Evolutionary conservation across 2,888 invertebrate species (phyloP), one percentile per base, ranked within the genome.

Genomic region (Blera fallax): DNA sequence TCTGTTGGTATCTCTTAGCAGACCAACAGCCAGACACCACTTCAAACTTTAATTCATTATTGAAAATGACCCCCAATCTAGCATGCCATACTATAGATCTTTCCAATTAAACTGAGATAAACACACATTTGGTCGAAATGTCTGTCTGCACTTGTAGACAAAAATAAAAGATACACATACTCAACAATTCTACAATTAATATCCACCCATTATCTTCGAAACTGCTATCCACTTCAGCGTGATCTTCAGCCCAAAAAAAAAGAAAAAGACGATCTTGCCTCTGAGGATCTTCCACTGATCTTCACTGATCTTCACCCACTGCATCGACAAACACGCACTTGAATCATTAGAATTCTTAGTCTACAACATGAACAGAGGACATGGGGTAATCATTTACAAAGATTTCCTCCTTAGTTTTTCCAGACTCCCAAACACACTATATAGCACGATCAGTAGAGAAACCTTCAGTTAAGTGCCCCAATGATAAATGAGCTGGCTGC

Each of bases 141-240:
- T 73, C 72, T 83, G 83, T 83, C 78, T 78, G 78, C 82, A 72
- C 78, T 78, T 72, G 65, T n/a, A 78, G 78, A 78, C 82, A 48
- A 76, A 80, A 40, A 40, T 40, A 78, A 18, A 32, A 56, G 18
- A 62, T 40, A 37, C 18, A 58, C 45, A 81, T 62, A 48, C 60
- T 37, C 34, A 21, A 60, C 34, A 18, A 52, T 4, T 40, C 14
- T 21, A 58, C 24, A 77, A 82, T 82, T 82, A 82, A 77, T 77
- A 77, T 70, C 48, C 5, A 21, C 77, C 48, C 67, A 77, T 77
- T 69, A 77, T 77, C 77, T 67, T 21, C 14, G 16, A 21, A 27
- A 50, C 67, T 37, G 10, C 65, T 3, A 67, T 58, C 58, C 50
- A 67, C 67, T 77, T 77, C 60, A 32, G 50, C 29, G 29, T 18